Base-by-base conservation (phyloP, 2,888 invertebrate genomes). In the Patella depressa region DNA sequence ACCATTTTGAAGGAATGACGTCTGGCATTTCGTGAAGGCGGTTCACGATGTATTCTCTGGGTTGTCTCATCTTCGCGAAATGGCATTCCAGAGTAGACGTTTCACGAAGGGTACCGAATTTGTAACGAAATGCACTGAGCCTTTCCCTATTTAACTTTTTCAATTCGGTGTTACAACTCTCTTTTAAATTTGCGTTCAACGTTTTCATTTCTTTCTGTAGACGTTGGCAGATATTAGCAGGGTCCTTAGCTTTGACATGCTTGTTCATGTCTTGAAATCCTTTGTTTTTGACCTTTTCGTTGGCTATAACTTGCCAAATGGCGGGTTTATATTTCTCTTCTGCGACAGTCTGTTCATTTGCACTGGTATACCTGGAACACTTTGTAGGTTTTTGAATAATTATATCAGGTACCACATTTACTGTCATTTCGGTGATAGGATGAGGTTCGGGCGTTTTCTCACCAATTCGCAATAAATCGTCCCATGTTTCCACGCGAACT, bases 121-220 rank as follows among this genome's bases (percentile, higher is more conserved):
- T 86, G 73, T 83, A 75, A 71, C 80, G 80, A 72, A 84, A 86
- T 53, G 74, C 80, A 2, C 79, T 81, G 34, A 84, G 69, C 24
- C 82, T 75, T 71, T 85, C 83, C 29, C 86, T 85, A 80, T 84
- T 83, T 45, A 85, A 74, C 77, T 82, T 84, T 69, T 84, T 81
- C 1, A 86, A 72, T 72, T 84, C 84, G 11, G 80, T 80, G 5
- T 80, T 80, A 53, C 79, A 81, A 69, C 85, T 84, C 69, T 84
- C 80, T 59, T 82, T 29, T 55, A 19, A 29, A 19, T 11, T 15
- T 65, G 19, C 11, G 14, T 11, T 65, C 24, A 65, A 11, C 4
- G 2, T 65, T 9, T 65, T 24, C 65, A 65, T 65, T 12, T 65
- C 24, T 24, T 15, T 65, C 19, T 24, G 19, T 4, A 24, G 19